phyloP scores from a whole-genome alignment of 1,140 invertebrate genomes.

The Diabrotica virgifera region DNA sequence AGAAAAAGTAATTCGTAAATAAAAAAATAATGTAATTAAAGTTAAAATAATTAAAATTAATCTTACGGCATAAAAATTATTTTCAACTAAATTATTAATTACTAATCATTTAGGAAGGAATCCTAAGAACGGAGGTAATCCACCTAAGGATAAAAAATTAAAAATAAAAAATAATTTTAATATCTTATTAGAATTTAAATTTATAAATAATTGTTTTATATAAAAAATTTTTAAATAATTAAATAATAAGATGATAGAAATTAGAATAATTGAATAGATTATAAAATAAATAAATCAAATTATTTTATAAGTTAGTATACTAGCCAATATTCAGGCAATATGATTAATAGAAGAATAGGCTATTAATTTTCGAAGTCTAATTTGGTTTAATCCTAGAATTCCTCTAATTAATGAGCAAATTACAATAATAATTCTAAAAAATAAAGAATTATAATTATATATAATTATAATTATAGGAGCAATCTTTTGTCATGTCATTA shows the following conservation, averaged over 20 bases:
- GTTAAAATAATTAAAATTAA: constrained; percentile 50
- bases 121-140: constrained; percentile 54
- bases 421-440: constrained; percentile 46
- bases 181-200: constrained; percentile 41
- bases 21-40: constrained; percentile 52
- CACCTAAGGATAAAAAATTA: constrained; percentile 54
- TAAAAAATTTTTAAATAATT: constrained; percentile 48
- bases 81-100: constrained; percentile 50
- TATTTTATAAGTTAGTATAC: constrained; percentile 45
- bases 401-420: constrained; percentile 42
- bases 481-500: constrained; percentile 57
- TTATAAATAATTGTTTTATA: constrained; percentile 51
- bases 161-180: constrained; percentile 49
- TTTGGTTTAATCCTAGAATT: constrained; percentile 51
- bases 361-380: constrained; percentile 52
- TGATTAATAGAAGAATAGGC: constrained; percentile 56
- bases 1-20: constrained; percentile 42
- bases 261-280: constrained; percentile 48
- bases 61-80: constrained; percentile 45
- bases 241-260: constrained; percentile 48
- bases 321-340: constrained; percentile 52
- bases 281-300: constrained; percentile 49
- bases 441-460: constrained; percentile 34
- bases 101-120: constrained; percentile 56
- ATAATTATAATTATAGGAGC: constrained; percentile 49